A percentile compares a stretch with the other conserved stretches of the same genome.
Evolutionary conservation across 2,113 vertebrate species (phyloP).

Genomic region (Blennius ocellaris): DNA sequence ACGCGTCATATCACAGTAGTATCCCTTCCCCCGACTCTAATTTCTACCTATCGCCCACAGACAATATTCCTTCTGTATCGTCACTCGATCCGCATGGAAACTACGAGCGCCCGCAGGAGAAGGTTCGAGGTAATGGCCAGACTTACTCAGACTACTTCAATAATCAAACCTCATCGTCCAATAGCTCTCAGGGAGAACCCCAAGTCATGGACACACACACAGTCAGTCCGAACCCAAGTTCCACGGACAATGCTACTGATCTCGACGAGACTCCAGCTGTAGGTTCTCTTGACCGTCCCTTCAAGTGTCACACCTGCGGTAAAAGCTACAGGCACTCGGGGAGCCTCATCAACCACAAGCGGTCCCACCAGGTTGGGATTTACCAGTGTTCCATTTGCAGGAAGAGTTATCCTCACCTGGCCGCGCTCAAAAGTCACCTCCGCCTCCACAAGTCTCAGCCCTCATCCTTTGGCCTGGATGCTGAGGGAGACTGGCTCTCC

Average conservation of each 20-base stretch:
- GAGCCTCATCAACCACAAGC: constrained; percentile 92
- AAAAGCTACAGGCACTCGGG: constrained; percentile 94
- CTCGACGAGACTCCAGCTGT: constrained; percentile 50
- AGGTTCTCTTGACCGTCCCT: constrained; percentile 76
- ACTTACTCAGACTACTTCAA: constrained; percentile 82
- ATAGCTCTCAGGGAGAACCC: constrained; percentile 72
- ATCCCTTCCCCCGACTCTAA: constrained; percentile 72
- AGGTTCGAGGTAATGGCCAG: constrained; percentile 63
- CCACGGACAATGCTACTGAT: constrained; percentile 49
- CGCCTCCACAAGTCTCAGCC: constrained; percentile 87
- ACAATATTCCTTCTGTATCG: constrained; percentile 79
- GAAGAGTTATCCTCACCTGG: constrained; percentile 89
- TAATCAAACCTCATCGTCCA: constrained; percentile 64
- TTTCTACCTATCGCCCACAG: constrained; percentile 77
- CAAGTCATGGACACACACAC: constrained; percentile 53
- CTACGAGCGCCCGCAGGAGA: constrained; percentile 77
- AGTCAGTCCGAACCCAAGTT: constrained; percentile 31
- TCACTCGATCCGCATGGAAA: constrained; percentile 78
- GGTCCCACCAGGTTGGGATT: constrained; percentile 89
- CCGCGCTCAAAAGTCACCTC: constrained; percentile 89
- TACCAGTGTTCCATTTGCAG: constrained; percentile 88
- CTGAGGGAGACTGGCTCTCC: constrained; percentile 83
- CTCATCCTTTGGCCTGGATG: constrained; percentile 55
- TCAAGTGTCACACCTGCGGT: constrained; percentile 87
- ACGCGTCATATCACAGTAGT: constrained; percentile 67